Evolutionary conservation across 2,797 vertebrate genomes (phyloP).

Genomic region (Clarias pachynema): DNA sequence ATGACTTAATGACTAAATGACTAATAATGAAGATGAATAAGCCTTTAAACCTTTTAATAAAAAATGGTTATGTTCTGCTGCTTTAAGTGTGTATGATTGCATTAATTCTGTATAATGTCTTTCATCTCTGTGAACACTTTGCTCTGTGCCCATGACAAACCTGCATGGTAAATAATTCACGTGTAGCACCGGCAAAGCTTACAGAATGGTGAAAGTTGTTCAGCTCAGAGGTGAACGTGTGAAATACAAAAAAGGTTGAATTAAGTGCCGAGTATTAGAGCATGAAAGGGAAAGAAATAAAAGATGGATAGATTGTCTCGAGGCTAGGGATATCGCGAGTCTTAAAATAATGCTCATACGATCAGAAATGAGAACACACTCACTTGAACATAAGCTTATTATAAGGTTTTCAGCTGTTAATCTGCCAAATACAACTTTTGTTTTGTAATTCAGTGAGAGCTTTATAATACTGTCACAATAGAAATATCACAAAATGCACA

Average conservation of each 20-base stretch:
- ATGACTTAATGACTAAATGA: background rate
- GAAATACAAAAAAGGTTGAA: background rate
- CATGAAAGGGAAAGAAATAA: background rate
- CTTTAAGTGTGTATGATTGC: slow-evolving; percentile 2
- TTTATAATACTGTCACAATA: background rate
- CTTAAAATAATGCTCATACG: background rate
- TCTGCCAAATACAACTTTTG: background rate
- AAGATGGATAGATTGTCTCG: background rate
- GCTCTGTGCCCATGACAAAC: background rate
- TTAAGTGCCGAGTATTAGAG: background rate
- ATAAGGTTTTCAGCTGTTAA: background rate
- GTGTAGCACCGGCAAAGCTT: background rate
- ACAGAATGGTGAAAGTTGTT: background rate
- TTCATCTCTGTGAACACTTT: background rate
- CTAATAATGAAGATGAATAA: background rate
- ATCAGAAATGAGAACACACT: background rate
- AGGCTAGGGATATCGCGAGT: background rate
- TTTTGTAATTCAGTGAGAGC: background rate
- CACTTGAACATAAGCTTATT: background rate
- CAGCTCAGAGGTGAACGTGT: background rate
- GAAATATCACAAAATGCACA: background rate
- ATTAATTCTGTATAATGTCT: background rate
- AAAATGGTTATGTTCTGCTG: background rate
- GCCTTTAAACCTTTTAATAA: background rate
- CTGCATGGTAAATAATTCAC: background rate